These are phyloP conservation scores for Cyanoramphus novaezelandiae DNA, from an alignment of 2,113 vertebrate species.

Conservation along the genomic window DNA sequence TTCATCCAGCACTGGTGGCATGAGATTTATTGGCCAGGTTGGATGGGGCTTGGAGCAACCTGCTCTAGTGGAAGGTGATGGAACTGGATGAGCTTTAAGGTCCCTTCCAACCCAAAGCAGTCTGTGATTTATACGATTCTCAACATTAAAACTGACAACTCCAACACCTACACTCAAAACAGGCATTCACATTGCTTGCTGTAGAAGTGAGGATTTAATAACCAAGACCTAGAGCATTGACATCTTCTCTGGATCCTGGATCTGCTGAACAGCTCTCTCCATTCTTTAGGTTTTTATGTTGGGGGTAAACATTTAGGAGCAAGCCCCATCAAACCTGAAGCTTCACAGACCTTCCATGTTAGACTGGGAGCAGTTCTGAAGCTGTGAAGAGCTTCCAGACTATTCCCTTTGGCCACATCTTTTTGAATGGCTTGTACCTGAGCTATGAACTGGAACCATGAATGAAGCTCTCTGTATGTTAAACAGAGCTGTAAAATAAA, in stretches of 20 bases:
- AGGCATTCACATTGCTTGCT: neutral
- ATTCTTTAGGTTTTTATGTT: neutral
- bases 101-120: neutral
- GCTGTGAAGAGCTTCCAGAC: neutral
- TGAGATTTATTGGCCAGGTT: neutral
- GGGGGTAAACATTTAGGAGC: neutral
- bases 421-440: neutral
- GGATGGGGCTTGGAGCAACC: neutral
- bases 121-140: neutral
- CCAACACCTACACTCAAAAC: neutral
- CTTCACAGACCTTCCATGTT: neutral
- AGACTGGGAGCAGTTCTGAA: neutral
- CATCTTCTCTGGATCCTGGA: neutral
- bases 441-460: neutral
- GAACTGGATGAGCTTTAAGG: neutral
- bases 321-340: neutral
- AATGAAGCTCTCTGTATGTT: neutral
- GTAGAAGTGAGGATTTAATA: neutral
- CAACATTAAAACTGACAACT: neutral
- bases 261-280: neutral
- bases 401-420: neutral
- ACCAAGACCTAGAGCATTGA: neutral
- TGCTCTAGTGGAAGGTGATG: neutral
- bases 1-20: neutral
- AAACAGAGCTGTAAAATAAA: neutral